A percentile compares a stretch with the other conserved stretches of the same genome.
phyloP scores from a whole-genome alignment of 2,113 vertebrate genomes.

The Todiramphus chloris region DNA sequence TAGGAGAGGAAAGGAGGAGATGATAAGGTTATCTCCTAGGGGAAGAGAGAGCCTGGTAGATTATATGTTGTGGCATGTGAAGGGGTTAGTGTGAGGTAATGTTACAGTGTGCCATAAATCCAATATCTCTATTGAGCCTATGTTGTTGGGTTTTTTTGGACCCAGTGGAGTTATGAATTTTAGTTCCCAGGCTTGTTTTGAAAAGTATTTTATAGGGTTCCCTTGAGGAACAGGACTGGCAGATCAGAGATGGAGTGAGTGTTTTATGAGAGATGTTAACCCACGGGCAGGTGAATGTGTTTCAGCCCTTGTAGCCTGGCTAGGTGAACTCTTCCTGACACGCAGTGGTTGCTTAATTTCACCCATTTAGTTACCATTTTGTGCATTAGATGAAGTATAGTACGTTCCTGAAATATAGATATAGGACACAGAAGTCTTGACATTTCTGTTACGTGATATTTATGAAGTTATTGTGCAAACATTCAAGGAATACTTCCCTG shows the following conservation, averaged over 20 bases:
- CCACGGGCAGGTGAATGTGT: not conserved
- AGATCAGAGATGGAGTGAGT: not conserved
- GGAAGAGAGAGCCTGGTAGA: not conserved
- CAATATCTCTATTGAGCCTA: not conserved
- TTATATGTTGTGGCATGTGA: not conserved
- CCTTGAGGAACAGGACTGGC: not conserved
- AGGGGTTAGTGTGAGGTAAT: not conserved
- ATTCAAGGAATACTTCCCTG: not conserved
- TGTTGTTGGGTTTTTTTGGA: not conserved
- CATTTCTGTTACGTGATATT: not conserved
- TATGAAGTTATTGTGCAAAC: not conserved
- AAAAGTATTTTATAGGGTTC: slow-evolving; percentile 32
- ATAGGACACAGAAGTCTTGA: not conserved
- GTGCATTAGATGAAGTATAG: not conserved
- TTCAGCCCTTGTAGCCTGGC: not conserved
- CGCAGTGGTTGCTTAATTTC: not conserved
- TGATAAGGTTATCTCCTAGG: slow-evolving; percentile 3
- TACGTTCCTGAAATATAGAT: not conserved
- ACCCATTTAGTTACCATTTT: not conserved
- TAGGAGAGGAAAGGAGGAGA: not conserved
- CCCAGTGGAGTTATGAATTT: slow-evolving; percentile 32
- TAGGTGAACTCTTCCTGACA: not conserved
- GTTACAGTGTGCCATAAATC: not conserved
- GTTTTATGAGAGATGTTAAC: not conserved
- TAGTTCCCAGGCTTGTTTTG: slow-evolving; percentile 21